These are phyloP conservation scores for Neuroscelio doddi DNA, from an alignment of 2,888 invertebrate species.

Conservation along the genomic window DNA sequence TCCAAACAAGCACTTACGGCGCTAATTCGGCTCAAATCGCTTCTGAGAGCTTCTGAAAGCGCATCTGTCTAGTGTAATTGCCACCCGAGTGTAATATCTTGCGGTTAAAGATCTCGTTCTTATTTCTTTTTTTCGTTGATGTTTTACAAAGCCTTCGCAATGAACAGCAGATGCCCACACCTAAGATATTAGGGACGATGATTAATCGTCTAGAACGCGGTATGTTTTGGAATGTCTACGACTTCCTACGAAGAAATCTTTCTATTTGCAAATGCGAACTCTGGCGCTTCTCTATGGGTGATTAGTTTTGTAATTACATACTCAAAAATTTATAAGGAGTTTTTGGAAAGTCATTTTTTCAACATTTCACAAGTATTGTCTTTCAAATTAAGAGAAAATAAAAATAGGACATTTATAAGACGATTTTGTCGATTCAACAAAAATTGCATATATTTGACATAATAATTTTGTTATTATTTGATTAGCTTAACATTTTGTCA, in stretches of 20 bases:
- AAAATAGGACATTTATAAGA: too few species aligned
- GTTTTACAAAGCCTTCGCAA: conserved; percentile 15
- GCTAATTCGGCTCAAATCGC: conserved; percentile 54
- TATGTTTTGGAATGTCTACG: conserved; percentile 24
- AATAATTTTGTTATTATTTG: too few species aligned
- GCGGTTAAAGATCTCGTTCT: conserved; percentile 28
- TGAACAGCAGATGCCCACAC: conserved; percentile 28
- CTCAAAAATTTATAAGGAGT: not conserved
- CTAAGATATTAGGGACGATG: conserved; percentile 21
- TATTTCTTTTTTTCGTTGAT: conserved; percentile 2
- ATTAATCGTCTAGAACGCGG: conserved; percentile 43
- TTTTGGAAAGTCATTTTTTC: not conserved
- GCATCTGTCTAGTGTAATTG: conserved; percentile 23
- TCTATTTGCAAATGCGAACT: not conserved
- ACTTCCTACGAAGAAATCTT: conserved; percentile 4
- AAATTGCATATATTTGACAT: too few species aligned
- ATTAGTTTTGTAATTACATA: too few species aligned
- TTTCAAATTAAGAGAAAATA: too few species aligned
- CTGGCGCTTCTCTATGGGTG: too few species aligned
- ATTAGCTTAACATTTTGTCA: too few species aligned
- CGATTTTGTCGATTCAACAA: too few species aligned
- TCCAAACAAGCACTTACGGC: conserved; percentile 38
- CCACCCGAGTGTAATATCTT: conserved; percentile 30
- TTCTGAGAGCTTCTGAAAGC: conserved; percentile 42
- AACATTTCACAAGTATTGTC: too few species aligned